Evolutionary conservation across 37 sponge, comb jelly and placozoan genomes (phyloP).

Genomic region (Aphrocallistes beatrix): DNA sequence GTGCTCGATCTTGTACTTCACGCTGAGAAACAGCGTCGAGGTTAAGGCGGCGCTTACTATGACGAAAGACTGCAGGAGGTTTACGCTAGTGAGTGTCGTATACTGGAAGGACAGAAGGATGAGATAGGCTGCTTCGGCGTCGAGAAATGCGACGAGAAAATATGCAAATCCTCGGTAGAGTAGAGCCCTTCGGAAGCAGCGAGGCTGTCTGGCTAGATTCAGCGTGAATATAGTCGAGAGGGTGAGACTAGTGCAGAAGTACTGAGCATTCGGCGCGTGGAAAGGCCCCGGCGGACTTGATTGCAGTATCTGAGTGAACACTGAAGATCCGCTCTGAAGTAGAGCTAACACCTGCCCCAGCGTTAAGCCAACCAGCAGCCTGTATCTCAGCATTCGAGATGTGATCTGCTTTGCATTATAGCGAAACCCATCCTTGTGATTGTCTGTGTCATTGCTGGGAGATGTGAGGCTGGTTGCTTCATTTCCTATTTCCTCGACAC

Average conservation of each 20-base stretch:
- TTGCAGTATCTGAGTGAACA: conserved; percentile 41
- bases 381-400: background rate
- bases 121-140: conserved; percentile 71
- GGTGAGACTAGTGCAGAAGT: conserved; percentile 39
- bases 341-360: conserved; percentile 50
- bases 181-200: conserved; percentile 32
- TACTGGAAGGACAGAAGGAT: conserved; percentile 59
- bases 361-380: background rate
- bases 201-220: conserved; percentile 21
- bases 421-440: background rate
- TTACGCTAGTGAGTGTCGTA: conserved; percentile 69
- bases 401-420: background rate
- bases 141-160: conserved; percentile 40
- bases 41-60: conserved; percentile 52
- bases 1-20: conserved; percentile 51
- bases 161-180: conserved; percentile 64
- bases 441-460: background rate
- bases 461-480: too few relatives aligned
- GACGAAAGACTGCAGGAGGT: conserved; percentile 65
- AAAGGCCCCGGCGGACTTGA: background rate
- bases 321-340: conserved; percentile 51
- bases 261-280: conserved; percentile 52
- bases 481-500: too few relatives aligned
- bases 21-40: conserved; percentile 58
- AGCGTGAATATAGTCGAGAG: conserved; percentile 40